Evolutionary conservation across 2,113 vertebrate genomes (phyloP).

Genomic region (Corythaeola cristata): DNA sequence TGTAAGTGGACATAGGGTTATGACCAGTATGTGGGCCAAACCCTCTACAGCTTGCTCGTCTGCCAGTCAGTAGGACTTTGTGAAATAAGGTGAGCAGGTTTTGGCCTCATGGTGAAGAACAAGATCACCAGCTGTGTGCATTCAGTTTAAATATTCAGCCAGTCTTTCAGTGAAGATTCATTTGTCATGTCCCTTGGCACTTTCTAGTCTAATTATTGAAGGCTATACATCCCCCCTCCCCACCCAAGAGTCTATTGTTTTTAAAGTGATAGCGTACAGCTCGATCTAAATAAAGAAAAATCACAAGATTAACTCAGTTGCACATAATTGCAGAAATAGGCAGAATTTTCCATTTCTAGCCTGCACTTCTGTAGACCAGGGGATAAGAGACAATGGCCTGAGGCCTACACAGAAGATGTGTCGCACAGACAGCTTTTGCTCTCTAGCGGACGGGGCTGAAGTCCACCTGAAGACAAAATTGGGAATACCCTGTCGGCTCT

Average conservation of each 20-base stretch:
- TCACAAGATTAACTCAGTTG: background rate
- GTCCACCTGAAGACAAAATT: background rate
- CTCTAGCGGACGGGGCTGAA: background rate
- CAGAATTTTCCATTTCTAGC: background rate
- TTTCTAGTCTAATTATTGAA: background rate
- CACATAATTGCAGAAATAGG: background rate
- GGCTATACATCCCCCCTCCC: background rate
- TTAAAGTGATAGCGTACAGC: background rate
- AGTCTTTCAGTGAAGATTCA: conserved; percentile 28
- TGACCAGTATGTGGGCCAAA: background rate
- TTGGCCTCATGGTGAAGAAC: background rate
- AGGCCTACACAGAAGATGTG: background rate
- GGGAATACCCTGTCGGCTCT: background rate
- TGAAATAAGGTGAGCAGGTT: background rate
- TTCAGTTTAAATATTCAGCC: conserved; percentile 30
- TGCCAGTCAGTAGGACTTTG: background rate
- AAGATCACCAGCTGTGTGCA: background rate
- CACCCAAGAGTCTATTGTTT: background rate
- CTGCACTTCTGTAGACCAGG: background rate
- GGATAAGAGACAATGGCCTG: background rate
- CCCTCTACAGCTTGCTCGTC: background rate
- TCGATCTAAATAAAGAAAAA: background rate
- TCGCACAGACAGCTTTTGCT: background rate
- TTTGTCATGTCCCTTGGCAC: conserved; percentile 10
- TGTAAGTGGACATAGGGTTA: background rate